Evolutionary conservation across 2,113 vertebrate genomes (phyloP).

Genomic region (Oriolus oriolus): DNA sequence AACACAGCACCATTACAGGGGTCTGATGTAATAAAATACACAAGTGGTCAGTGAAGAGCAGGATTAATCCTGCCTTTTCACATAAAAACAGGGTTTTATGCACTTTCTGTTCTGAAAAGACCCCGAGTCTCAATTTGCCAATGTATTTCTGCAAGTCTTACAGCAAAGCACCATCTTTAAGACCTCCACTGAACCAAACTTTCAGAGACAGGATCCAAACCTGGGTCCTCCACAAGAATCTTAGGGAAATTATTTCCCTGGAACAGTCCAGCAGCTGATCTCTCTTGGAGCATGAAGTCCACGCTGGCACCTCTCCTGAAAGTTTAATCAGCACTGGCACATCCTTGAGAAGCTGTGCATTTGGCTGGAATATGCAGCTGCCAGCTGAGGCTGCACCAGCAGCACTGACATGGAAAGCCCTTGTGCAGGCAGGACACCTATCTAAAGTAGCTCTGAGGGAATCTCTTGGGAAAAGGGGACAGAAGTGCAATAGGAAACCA

Average conservation of each 20-base stretch:
- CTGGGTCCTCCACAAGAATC: not conserved
- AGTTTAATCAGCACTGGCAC: not conserved
- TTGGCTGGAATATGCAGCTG: not conserved
- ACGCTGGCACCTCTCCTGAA: not conserved
- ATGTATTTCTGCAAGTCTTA: not conserved
- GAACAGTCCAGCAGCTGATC: not conserved
- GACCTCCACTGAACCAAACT: not conserved
- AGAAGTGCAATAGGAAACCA: not conserved
- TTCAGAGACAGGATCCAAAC: not conserved
- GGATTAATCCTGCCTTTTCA: not conserved
- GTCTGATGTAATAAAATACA: not conserved
- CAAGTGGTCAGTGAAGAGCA: not conserved
- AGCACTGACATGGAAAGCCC: not conserved
- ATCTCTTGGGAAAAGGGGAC: not conserved
- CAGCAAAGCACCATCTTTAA: not conserved
- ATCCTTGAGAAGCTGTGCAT: not conserved
- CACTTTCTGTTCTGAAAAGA: not conserved
- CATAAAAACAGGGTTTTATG: not conserved
- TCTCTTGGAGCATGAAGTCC: not conserved
- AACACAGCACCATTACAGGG: not conserved
- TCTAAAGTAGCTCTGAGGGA: not conserved
- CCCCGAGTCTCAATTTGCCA: not conserved
- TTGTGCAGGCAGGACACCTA: not conserved
- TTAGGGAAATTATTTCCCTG: not conserved
- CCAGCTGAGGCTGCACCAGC: not conserved